These are phyloP conservation scores for Pangasianodon gigas DNA, from an alignment of 2,113 vertebrate species.

Conservation along the genomic window DNA sequence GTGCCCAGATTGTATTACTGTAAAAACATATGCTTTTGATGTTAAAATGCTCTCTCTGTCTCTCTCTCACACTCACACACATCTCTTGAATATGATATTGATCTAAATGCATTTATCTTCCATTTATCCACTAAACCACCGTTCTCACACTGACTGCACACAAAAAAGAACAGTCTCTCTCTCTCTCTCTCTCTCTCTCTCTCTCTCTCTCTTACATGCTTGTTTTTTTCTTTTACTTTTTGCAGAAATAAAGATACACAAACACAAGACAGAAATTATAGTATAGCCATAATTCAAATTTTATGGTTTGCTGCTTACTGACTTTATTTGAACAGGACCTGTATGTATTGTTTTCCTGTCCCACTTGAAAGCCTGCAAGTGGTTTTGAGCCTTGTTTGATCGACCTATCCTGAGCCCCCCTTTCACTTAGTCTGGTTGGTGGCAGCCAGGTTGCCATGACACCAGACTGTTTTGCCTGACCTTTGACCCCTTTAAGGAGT, in stretches of 20 bases:
- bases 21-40: neutral
- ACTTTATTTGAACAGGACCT: conserved; percentile 5
- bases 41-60: conserved; percentile 43
- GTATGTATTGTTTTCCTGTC: conserved; percentile 13
- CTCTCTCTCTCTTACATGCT: neutral
- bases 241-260: neutral
- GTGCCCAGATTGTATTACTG: neutral
- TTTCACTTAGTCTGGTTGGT: conserved; percentile 68
- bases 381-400: conserved; percentile 68
- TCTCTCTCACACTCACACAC: conserved; percentile 49
- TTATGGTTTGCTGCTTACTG: neutral
- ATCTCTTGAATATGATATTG: conserved; percentile 73
- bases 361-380: conserved; percentile 58
- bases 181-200: conserved; percentile 3
- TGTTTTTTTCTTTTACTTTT: too few species aligned
- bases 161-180: conserved; percentile 66
- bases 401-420: conserved; percentile 59
- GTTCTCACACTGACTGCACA: conserved; percentile 57
- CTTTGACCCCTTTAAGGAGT: conserved; percentile 80
- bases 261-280: neutral
- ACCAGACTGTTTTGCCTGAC: conserved; percentile 83
- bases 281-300: neutral
- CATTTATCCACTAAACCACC: conserved; percentile 68
- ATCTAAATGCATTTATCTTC: conserved; percentile 80
- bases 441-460: conserved; percentile 81